Evolutionary conservation across 2,113 vertebrate genomes (phyloP).

Genomic region (Oophaga pumilio): DNA sequence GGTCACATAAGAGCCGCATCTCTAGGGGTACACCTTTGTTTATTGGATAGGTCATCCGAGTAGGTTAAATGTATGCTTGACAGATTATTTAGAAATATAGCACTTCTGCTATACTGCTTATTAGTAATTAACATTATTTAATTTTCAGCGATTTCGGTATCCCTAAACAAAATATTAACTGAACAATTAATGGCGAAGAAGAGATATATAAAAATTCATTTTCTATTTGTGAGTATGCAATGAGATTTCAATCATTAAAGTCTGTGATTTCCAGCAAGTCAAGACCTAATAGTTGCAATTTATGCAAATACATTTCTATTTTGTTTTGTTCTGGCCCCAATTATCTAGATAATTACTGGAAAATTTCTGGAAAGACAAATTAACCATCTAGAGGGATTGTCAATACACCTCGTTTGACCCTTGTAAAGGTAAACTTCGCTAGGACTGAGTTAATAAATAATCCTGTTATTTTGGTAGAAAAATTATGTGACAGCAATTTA

Average conservation of each 20-base stretch:
- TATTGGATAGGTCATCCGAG: no score
- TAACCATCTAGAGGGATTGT: neutral
- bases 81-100: neutral
- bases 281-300: slow-evolving; percentile 25
- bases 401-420: neutral
- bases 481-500: neutral
- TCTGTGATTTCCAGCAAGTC: neutral
- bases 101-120: neutral
- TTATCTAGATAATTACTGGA: slow-evolving; percentile 30
- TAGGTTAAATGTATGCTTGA: no score
- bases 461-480: slow-evolving; percentile 24
- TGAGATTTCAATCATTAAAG: slow-evolving; percentile 38
- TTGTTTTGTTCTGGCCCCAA: slow-evolving; percentile 34
- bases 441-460: slow-evolving; percentile 17
- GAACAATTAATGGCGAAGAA: neutral
- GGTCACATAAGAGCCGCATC: no score
- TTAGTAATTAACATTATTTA: neutral
- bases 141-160: neutral
- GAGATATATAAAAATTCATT: slow-evolving; percentile 18
- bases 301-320: slow-evolving; percentile 42
- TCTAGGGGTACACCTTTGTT: no score
- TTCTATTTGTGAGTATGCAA: slow-evolving; percentile 3
- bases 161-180: neutral
- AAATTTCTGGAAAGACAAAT: slow-evolving; percentile 33
- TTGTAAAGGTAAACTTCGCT: neutral